phyloP scores from a whole-genome alignment of 2,113 vertebrate species.

The Megaptera novaeangliae region DNA sequence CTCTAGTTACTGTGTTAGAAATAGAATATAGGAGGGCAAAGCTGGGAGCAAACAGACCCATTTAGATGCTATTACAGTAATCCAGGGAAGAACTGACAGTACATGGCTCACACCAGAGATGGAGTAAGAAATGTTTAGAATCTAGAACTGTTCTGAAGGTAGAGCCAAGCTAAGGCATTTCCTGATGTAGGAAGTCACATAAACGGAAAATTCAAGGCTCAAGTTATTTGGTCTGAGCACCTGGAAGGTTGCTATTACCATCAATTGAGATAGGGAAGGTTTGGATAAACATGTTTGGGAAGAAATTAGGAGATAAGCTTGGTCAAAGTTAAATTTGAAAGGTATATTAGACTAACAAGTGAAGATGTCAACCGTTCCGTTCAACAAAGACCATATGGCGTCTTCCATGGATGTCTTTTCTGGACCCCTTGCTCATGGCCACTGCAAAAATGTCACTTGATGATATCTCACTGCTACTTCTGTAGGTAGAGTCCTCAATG shows the following conservation, averaged over 20 bases:
- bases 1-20: not conserved
- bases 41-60: not conserved
- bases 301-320: not conserved
- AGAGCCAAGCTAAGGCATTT: not conserved
- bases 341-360: not conserved
- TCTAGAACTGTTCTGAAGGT: not conserved
- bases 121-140: not conserved
- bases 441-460: not conserved
- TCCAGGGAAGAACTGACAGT: not conserved
- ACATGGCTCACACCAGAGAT: not conserved
- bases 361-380: not conserved
- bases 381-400: not conserved
- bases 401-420: not conserved
- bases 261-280: not conserved
- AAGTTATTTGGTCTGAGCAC: not conserved
- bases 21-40: not conserved
- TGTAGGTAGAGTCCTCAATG: not conserved
- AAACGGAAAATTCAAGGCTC: not conserved
- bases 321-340: not conserved
- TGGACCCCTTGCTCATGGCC: not conserved
- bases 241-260: not conserved
- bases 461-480: not conserved
- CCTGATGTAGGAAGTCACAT: not conserved
- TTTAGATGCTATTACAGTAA: not conserved
- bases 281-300: not conserved